Conservation (phyloP, 1,140 invertebrate species). For the Melipona quadrifasciata region DNA sequence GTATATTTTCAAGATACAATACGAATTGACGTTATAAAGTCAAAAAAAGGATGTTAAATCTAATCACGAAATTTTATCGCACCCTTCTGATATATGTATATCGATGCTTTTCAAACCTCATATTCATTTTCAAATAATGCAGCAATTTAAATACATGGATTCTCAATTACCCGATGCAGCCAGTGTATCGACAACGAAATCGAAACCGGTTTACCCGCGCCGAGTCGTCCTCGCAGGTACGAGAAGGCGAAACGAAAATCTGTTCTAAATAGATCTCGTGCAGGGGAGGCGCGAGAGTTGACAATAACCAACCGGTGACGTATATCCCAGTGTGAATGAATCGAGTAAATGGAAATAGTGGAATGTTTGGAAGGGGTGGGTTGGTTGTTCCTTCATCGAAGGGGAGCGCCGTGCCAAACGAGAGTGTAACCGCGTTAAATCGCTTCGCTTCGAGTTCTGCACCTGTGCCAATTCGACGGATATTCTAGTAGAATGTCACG, state of each 20-base stretch:
- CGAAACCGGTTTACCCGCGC: not conserved
- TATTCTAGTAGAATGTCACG: slow-evolving; percentile 63
- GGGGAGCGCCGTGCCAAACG: not conserved
- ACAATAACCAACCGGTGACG: not conserved
- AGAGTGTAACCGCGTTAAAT: slow-evolving; percentile 10
- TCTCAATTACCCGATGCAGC: not conserved
- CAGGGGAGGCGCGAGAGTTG: not conserved
- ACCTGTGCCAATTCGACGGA: slow-evolving; percentile 51
- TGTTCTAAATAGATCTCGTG: not conserved
- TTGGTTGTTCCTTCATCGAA: no score
- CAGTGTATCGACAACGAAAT: not conserved
- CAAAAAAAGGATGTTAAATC: not conserved
- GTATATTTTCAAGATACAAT: not conserved
- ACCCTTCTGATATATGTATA: no score
- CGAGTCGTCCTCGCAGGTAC: not conserved
- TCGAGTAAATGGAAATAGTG: not conserved
- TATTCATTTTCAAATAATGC: not conserved
- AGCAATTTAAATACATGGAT: not conserved
- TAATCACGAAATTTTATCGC: not conserved
- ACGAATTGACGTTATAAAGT: not conserved
- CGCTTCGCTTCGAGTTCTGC: not conserved
- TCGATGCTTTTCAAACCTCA: not conserved
- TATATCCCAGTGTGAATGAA: slow-evolving; percentile 8
- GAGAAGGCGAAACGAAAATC: not conserved
- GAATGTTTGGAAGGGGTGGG: not conserved